These are phyloP conservation scores for Gila robusta DNA, from an alignment of 2,797 vertebrate species.

Conservation along the genomic window DNA sequence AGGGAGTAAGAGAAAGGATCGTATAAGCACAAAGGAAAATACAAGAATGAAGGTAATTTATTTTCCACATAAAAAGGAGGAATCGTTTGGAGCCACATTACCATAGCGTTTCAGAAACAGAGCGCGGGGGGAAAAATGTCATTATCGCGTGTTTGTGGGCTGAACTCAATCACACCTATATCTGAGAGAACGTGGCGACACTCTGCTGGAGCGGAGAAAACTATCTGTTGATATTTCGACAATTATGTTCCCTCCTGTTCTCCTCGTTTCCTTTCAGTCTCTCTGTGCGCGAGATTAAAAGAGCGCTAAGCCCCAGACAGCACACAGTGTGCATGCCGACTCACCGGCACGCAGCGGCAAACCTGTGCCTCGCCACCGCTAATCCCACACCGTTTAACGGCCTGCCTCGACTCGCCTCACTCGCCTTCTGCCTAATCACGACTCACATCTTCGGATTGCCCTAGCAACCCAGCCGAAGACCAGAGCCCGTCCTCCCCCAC, in stretches of 20 bases:
- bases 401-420: slow-evolving; percentile 61
- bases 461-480: slow-evolving; percentile 72
- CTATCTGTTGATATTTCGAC: slow-evolving; percentile 78
- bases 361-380: slow-evolving; percentile 70
- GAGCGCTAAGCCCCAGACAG: slow-evolving; percentile 74
- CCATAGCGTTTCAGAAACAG: slow-evolving; percentile 54
- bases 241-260: slow-evolving; percentile 75
- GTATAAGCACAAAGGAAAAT: slow-evolving; percentile 71
- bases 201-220: slow-evolving; percentile 70
- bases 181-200: slow-evolving; percentile 65
- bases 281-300: slow-evolving; percentile 78
- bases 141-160: slow-evolving; percentile 73
- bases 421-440: slow-evolving; percentile 77
- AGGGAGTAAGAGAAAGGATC: slow-evolving; percentile 66
- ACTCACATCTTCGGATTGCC: slow-evolving; percentile 75
- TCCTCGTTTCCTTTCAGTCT: slow-evolving; percentile 63
- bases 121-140: slow-evolving; percentile 66
- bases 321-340: slow-evolving; percentile 68
- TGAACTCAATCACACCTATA: slow-evolving; percentile 69
- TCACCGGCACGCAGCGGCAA: slow-evolving; percentile 70
- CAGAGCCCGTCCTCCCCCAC: slow-evolving; percentile 68
- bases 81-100: slow-evolving; percentile 70
- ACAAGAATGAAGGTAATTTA: slow-evolving; percentile 79
- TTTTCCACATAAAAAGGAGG: slow-evolving; percentile 71
- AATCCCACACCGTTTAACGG: slow-evolving; percentile 82